Evolutionary conservation across 2,888 invertebrate species (phyloP).

Genomic region (Pseudeuparius sepicola): DNA sequence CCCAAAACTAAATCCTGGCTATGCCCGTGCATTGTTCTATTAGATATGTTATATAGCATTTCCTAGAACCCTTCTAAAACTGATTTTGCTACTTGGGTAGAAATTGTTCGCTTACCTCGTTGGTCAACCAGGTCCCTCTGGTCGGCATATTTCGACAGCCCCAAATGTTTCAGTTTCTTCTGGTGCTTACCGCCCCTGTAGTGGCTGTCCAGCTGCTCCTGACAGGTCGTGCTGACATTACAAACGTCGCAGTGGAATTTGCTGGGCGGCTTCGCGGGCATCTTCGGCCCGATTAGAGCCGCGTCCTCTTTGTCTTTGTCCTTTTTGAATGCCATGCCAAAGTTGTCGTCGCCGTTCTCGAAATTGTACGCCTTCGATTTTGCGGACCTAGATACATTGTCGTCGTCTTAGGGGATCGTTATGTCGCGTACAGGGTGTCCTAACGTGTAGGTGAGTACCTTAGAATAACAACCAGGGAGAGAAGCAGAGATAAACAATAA

Average conservation of each 20-base stretch:
- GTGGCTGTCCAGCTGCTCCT: slow-evolving; percentile 52
- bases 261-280: slow-evolving; percentile 6
- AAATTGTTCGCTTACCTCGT: too few relatives aligned
- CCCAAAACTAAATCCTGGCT: too few relatives aligned
- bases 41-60: too few relatives aligned
- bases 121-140: too few relatives aligned
- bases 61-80: too few relatives aligned
- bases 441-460: too few relatives aligned
- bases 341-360: slow-evolving; percentile 29
- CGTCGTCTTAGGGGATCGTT: too few relatives aligned
- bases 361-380: slow-evolving; percentile 18
- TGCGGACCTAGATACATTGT: slow-evolving; percentile 8
- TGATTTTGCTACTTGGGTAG: too few relatives aligned
- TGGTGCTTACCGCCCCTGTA: slow-evolving; percentile 50
- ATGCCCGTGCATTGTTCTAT: too few relatives aligned
- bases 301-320: slow-evolving; percentile 6
- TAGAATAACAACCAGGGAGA: too few relatives aligned
- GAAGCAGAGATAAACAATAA: too few relatives aligned
- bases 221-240: slow-evolving; percentile 44
- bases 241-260: slow-evolving; percentile 33
- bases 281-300: slow-evolving; percentile 12
- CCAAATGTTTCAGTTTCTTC: slow-evolving; percentile 41
- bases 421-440: too few relatives aligned
- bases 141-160: slow-evolving; percentile 22
- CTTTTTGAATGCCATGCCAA: slow-evolving; percentile 29